Evolutionary conservation across 2,888 invertebrate species (phyloP), one percentile per base, ranked within the genome.

Genomic region (Caenorhabditis becei): DNA sequence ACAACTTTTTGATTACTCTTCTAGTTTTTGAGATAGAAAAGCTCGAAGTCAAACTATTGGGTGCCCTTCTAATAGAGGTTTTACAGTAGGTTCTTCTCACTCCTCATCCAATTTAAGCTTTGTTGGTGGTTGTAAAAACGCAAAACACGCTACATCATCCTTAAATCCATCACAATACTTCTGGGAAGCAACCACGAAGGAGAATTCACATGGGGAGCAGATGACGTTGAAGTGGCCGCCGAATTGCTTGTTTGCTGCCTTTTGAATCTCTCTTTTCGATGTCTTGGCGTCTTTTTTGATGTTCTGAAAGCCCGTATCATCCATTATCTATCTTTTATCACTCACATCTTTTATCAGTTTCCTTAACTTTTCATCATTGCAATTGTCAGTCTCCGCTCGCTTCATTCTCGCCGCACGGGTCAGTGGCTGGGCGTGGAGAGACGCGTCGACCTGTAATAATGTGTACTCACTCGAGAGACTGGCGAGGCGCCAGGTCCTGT

Each of bases 201-300:
- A 83, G 61, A 86, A 86, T 53, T 86, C 86, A 59, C 86, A 86
- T 0, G 86, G 86, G 20, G 81, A 81, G 59, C 86, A 86, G 49
- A 86, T 80, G n/a, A 84, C 86, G 44, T 84, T 84, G 81, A 84
- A 86, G 20, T 77, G 77, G 2, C 85, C 85, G n/a, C 83, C 83
- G 51, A 85, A 83, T 24, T 86, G 86, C 58, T 88, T 84, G 59
- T 89, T 89, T 2, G 89, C 88, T 5, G 89, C 89, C 63, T 83
- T 84, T 82, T 89, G 89, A 67, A 89, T 89, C 10, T 84, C 86
- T 32, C 89, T 72, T 65, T 89, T 89, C 24, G 88, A 88, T 2
- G 63, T 82, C 41, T 88, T 86, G 16, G 87, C 85, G 67, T 89
- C 89, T 16, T 83, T 83, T 41, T 79, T 82, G 28, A 89, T 89